Percentiles rank a stretch among this genome's conserved stretches.
phyloP scores from a whole-genome alignment of 1,140 invertebrate genomes.

The Drosophila arawakana region DNA sequence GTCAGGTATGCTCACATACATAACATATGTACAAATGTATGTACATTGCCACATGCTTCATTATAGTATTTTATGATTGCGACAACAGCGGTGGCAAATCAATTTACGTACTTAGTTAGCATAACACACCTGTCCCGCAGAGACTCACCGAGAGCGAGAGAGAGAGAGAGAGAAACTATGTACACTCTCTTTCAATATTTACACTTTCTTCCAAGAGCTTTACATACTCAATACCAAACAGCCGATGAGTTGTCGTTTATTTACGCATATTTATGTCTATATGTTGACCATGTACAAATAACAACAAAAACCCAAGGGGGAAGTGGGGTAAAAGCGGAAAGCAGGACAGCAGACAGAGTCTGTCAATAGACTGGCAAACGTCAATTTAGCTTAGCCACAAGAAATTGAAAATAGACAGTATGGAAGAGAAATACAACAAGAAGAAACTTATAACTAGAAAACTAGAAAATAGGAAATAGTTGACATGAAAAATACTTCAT shows the following conservation, averaged over 20 bases:
- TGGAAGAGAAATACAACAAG: slow-evolving; percentile 12
- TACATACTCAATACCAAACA: neutral
- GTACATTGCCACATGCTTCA: slow-evolving; percentile 25
- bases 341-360: slow-evolving; percentile 38
- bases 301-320: slow-evolving; percentile 20
- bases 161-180: neutral
- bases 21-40: slow-evolving; percentile 1
- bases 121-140: slow-evolving; percentile 29
- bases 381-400: slow-evolving; percentile 67
- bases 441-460: slow-evolving; percentile 9
- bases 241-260: slow-evolving; percentile 56
- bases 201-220: slow-evolving; percentile 64
- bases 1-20: too few species aligned
- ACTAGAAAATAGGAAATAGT: slow-evolving; percentile 49
- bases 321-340: neutral
- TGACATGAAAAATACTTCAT: slow-evolving; percentile 48
- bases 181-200: slow-evolving; percentile 67
- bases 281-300: slow-evolving; percentile 73
- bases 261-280: slow-evolving; percentile 78
- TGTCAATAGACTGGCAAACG: slow-evolving; percentile 73
- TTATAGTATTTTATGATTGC: slow-evolving; percentile 43
- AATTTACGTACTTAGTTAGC: slow-evolving; percentile 54
- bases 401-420: slow-evolving; percentile 77
- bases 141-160: too few species aligned
- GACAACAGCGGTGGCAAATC: slow-evolving; percentile 44